Evolutionary conservation across 2,113 vertebrate genomes (phyloP).

Genomic region (Polypterus senegalus): DNA sequence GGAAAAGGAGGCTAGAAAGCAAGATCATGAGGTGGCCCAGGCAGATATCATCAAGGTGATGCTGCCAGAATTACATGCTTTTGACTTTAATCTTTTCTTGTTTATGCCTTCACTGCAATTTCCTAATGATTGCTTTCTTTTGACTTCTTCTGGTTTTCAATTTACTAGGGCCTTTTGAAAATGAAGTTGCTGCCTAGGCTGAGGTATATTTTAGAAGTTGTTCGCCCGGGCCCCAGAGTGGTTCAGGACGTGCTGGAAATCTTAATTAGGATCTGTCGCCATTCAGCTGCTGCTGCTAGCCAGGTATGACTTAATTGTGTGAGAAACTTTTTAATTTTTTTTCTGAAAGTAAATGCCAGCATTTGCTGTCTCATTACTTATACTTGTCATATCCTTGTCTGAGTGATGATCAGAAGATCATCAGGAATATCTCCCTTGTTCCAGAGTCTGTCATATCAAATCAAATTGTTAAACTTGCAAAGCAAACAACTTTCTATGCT

Average conservation of each 20-base stretch:
- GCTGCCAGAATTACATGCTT: neutral
- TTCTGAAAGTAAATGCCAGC: too few relatives aligned
- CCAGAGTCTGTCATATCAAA: too few relatives aligned
- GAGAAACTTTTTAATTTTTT: too few relatives aligned
- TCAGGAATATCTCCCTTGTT: too few relatives aligned
- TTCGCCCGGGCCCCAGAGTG: conserved; percentile 59
- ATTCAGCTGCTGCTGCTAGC: conserved; percentile 65
- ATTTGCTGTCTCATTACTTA: too few relatives aligned
- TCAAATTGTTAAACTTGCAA: too few relatives aligned
- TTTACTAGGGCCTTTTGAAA: conserved; percentile 71
- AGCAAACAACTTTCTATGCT: too few relatives aligned
- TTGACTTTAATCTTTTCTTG: neutral
- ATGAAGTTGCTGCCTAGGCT: conserved; percentile 79
- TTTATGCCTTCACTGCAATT: neutral
- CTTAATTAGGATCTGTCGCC: conserved; percentile 70
- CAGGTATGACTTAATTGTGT: conserved; percentile 42
- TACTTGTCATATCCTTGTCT: too few relatives aligned
- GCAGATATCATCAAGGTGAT: conserved; percentile 78
- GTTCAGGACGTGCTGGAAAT: conserved; percentile 73
- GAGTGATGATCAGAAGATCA: too few relatives aligned
- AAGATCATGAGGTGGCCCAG: conserved; percentile 67
- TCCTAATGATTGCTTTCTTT: neutral
- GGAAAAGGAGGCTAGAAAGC: conserved; percentile 65
- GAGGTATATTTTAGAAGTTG: conserved; percentile 81
- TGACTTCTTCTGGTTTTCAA: neutral